Conservation (phyloP, 2,113 vertebrate genomes). For the Leptobrachium ailaonicum region DNA sequence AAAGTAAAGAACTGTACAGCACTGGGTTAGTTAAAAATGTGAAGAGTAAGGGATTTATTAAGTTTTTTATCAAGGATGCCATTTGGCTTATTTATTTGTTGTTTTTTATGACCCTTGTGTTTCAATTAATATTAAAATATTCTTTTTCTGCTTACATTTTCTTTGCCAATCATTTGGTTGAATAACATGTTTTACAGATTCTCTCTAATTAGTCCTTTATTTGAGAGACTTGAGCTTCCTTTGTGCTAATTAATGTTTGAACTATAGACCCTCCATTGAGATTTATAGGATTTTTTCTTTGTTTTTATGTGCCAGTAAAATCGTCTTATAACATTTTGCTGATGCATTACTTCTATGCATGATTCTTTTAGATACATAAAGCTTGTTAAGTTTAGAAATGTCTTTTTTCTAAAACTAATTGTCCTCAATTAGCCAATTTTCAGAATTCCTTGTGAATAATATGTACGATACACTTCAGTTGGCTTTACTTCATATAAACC, state of each 20-base stretch:
- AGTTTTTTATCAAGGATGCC: no score
- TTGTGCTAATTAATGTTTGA: constrained; percentile 33
- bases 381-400: neutral
- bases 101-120: no score
- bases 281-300: neutral
- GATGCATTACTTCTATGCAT: neutral
- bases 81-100: no score
- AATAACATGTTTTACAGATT: neutral
- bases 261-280: constrained; percentile 8
- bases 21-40: no score
- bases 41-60: no score
- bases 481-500: no score
- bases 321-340: neutral
- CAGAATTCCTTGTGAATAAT: no score
- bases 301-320: neutral
- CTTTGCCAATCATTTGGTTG: constrained; percentile 1
- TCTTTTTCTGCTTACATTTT: neutral
- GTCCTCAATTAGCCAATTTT: no score
- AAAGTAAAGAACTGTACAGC: no score
- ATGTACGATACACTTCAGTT: no score
- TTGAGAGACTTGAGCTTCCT: constrained; percentile 4
- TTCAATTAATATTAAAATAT: neutral
- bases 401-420: neutral
- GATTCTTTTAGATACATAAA: neutral
- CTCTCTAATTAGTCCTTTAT: constrained; percentile 14